These are phyloP conservation scores for Diprion similis DNA, from an alignment of 1,140 invertebrate species.

Conservation along the genomic window DNA sequence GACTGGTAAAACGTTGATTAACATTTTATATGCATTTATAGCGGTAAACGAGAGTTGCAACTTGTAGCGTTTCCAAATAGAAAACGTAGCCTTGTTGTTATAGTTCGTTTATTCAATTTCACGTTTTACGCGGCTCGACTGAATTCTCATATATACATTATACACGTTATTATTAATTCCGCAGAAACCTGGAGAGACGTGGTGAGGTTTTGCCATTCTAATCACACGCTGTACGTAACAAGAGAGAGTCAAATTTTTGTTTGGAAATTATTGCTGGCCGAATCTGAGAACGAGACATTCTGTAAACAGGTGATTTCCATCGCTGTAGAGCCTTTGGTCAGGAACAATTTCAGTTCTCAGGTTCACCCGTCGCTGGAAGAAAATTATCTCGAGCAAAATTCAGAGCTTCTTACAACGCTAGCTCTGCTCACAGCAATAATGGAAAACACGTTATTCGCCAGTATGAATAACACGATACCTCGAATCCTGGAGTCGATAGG, in stretches of 20 bases:
- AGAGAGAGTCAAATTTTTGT: conserved; percentile 66
- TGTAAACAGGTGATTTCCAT: conserved; percentile 61
- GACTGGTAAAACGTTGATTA: conserved; percentile 42
- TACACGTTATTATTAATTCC: background rate
- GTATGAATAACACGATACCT: conserved; percentile 48
- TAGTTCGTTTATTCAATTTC: background rate
- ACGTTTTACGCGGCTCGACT: too few relatives aligned
- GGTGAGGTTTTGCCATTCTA: conserved; percentile 63
- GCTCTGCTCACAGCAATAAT: conserved; percentile 57
- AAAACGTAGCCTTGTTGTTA: too few relatives aligned
- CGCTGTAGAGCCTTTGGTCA: conserved; percentile 60
- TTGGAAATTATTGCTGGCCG: conserved; percentile 60
- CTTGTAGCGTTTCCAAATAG: too few relatives aligned
- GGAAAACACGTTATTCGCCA: conserved; percentile 52
- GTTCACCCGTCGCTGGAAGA: conserved; percentile 52
- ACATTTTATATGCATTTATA: conserved; percentile 4
- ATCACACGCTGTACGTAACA: conserved; percentile 71
- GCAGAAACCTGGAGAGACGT: conserved; percentile 62
- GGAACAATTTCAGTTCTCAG: conserved; percentile 50
- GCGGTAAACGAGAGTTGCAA: too few relatives aligned
- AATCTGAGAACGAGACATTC: conserved; percentile 54
- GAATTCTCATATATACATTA: too few relatives aligned
- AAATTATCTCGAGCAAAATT: conserved; percentile 61
- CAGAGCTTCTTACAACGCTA: conserved; percentile 61
- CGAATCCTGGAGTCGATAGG: conserved; percentile 44